These are phyloP conservation scores for Echinops telfairi DNA, from an alignment of 2,113 vertebrate species.

Conservation along the genomic window DNA sequence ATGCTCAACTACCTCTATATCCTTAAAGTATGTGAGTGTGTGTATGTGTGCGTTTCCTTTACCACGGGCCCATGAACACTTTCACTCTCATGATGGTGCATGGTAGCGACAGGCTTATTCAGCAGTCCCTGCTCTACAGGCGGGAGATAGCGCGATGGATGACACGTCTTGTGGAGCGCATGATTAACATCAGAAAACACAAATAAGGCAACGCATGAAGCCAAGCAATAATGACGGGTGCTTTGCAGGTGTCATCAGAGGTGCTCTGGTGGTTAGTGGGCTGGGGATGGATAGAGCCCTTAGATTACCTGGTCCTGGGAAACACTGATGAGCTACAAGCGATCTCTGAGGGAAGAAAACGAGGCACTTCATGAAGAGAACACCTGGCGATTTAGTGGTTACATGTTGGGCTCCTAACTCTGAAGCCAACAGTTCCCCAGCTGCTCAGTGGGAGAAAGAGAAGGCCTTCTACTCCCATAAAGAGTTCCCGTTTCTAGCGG, in stretches of 20 bases:
- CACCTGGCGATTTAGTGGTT: too few species aligned
- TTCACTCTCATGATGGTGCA: not conserved
- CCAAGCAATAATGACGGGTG: not conserved
- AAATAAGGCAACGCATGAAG: not conserved
- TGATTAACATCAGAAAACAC: not conserved
- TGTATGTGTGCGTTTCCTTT: not conserved
- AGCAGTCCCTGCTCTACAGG: not conserved
- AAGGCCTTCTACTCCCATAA: too few species aligned
- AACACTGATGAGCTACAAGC: too few species aligned
- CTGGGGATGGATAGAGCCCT: not conserved
- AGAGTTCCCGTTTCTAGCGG: too few species aligned
- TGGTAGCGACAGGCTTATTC: not conserved
- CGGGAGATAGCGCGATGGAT: not conserved
- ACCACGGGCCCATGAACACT: not conserved
- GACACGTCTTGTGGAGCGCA: not conserved
- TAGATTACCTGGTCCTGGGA: not conserved
- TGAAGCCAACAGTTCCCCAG: too few species aligned
- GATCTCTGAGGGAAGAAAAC: too few species aligned
- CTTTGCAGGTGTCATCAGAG: not conserved
- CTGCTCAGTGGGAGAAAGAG: too few species aligned
- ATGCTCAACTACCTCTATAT: slow-evolving; percentile 7
- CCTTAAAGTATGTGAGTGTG: not conserved
- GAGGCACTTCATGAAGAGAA: too few species aligned
- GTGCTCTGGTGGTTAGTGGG: not conserved
- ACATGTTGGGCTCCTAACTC: too few species aligned